Evolutionary conservation across 2,888 invertebrate genomes (phyloP), one percentile per base, ranked within the genome.

Genomic region (Cosmopolites sordidus): DNA sequence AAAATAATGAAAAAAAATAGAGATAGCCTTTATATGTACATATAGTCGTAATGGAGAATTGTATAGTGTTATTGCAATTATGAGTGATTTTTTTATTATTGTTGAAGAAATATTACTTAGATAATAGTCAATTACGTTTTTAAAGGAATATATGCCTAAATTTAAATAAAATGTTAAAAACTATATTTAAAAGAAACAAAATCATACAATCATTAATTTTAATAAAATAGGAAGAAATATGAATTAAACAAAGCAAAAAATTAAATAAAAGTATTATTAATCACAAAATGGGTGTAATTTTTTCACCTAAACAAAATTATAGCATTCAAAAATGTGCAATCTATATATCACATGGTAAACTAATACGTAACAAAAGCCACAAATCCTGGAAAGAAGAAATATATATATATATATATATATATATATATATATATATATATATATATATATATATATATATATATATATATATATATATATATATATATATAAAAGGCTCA

Each of bases 101-200:
- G 54, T 54, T 54, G 45, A 54, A 16, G 27, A 22, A 39, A 48
- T 42, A 44, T 29, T 45, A 44, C n/a, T 17, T 52, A 30, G 17
- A 38, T 22, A 6, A 15, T 48, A 53, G 53, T 54, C 54, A 54
- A 54, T 54, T 54, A 54, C 42, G 47, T 44, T 53, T 52, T 53
- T 40, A 43, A 49, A 54, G 44, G 22, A 40, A 47, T 47, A 40
- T 33, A 42, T 16, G 41, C 48, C 48, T 48, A 42, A 42, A 48
- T 33, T 42, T 42, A 18, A 42, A 33, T 16, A 11, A 29, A 41
- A 42, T 30, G 41, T 37, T 43, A 43, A 39, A 48, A 43, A 43
- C 27, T 43, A 47, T 52, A 47, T 12, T n/a, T 41, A 22, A 46
- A 52, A n/a, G n/a, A 22, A 22, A 22, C 22, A 22, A 53, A 33